Evolutionary conservation across 2,888 invertebrate species (phyloP).

Genomic region (Clitarchus hookeri): DNA sequence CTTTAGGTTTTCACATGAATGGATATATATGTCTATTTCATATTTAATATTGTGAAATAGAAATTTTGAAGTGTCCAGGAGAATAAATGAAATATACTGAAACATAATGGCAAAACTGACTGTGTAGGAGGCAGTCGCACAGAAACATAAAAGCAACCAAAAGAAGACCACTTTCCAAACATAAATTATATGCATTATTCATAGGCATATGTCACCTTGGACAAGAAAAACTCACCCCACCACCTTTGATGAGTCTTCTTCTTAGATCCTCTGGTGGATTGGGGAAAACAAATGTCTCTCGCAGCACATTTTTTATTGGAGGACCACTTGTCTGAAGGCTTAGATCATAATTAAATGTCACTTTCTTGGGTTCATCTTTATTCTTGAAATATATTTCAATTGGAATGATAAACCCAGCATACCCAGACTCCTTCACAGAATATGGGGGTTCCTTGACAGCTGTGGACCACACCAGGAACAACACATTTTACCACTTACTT

Average conservation of each 20-base stretch:
- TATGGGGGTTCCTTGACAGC: slow-evolving; percentile 92
- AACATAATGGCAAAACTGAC: no score
- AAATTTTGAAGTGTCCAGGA: no score
- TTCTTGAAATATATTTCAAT: slow-evolving; percentile 89
- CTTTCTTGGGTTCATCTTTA: slow-evolving; percentile 85
- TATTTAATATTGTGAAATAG: no score
- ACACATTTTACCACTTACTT: not conserved
- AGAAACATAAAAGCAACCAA: no score
- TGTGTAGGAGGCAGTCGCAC: no score
- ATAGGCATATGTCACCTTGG: no score
- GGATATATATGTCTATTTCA: no score
- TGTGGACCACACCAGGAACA: slow-evolving; percentile 54
- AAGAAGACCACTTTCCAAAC: no score
- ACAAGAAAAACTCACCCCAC: slow-evolving; percentile 64
- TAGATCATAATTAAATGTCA: slow-evolving; percentile 80
- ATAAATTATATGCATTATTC: no score
- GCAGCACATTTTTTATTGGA: slow-evolving; percentile 70
- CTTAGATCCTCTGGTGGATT: slow-evolving; percentile 89
- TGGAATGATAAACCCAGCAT: slow-evolving; percentile 89
- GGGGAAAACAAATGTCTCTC: slow-evolving; percentile 83
- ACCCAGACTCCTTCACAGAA: slow-evolving; percentile 89
- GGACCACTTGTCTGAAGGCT: slow-evolving; percentile 77
- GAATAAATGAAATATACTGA: no score
- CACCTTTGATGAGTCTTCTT: slow-evolving; percentile 84
- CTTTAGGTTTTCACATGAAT: no score